Evolutionary conservation across 2,888 invertebrate species (phyloP).

Genomic region (Ormia ochracea): DNA sequence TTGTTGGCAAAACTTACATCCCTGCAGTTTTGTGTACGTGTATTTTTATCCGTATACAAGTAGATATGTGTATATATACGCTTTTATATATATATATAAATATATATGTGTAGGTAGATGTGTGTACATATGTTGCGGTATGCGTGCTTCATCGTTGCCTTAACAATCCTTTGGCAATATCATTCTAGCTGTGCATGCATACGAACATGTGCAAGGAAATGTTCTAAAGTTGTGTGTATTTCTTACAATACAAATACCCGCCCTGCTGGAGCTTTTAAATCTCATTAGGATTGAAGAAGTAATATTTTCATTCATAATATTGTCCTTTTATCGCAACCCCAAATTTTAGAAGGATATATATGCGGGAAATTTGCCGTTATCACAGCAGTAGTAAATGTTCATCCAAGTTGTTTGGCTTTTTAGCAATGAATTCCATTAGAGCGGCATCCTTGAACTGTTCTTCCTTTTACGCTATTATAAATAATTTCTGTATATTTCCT

Average conservation of each 20-base stretch:
- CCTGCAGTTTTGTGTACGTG: not conserved
- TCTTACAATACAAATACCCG: conserved; percentile 18
- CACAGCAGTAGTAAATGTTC: not conserved
- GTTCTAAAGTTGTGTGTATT: not conserved
- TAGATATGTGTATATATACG: not conserved
- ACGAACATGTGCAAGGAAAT: not conserved
- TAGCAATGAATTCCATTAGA: conserved; percentile 42
- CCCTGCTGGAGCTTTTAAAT: conserved; percentile 49
- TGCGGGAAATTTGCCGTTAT: not conserved
- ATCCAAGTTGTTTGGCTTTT: not conserved
- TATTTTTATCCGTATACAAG: not conserved
- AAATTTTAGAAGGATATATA: not conserved
- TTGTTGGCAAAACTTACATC: conserved; percentile 45
- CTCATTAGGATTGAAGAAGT: conserved; percentile 57
- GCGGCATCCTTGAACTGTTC: conserved; percentile 50
- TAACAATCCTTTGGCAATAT: conserved; percentile 14
- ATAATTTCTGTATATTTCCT: conserved; percentile 37
- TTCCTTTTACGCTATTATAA: conserved; percentile 54
- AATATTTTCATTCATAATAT: conserved; percentile 53
- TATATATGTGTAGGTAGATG: not conserved
- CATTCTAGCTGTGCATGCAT: not conserved
- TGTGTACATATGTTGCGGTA: not conserved
- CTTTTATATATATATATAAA: too few species aligned
- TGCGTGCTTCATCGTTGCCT: not conserved
- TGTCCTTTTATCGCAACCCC: conserved; percentile 34